These are phyloP conservation scores for Pterois miles DNA, from an alignment of 2,797 vertebrate genomes.

Conservation along the genomic window DNA sequence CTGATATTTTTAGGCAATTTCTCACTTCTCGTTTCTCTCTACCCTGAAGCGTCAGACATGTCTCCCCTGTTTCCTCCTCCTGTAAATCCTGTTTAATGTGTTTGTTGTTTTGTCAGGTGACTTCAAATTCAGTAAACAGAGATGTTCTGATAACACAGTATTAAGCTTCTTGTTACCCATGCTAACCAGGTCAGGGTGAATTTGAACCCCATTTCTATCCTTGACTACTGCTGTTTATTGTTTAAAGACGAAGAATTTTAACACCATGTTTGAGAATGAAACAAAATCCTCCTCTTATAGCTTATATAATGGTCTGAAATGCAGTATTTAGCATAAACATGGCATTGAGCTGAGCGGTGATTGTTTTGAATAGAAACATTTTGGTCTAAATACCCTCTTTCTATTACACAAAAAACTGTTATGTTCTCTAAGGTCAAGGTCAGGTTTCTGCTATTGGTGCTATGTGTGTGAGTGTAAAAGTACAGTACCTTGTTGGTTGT, in stretches of 20 bases:
- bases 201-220: neutral
- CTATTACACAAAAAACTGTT: neutral
- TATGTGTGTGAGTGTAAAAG: neutral
- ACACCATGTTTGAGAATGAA: slow-evolving; percentile 6
- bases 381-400: neutral
- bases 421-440: slow-evolving; percentile 9
- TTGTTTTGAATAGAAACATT: slow-evolving; percentile 57
- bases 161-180: slow-evolving; percentile 10
- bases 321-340: slow-evolving; percentile 45
- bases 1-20: neutral
- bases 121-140: slow-evolving; percentile 1
- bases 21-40: slow-evolving; percentile 6
- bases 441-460: neutral
- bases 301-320: neutral
- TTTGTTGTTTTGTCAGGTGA: slow-evolving; percentile 9
- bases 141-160: slow-evolving; percentile 31
- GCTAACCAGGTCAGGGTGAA: slow-evolving; percentile 4
- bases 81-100: neutral
- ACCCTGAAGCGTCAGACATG: neutral
- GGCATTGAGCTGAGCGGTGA: slow-evolving; percentile 1
- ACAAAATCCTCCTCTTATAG: slow-evolving; percentile 16
- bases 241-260: slow-evolving; percentile 16
- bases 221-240: neutral
- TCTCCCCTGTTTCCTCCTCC: neutral
- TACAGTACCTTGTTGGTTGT: slow-evolving; percentile 54